Percentiles rank a stretch among this genome's conserved stretches.
phyloP scores from a whole-genome alignment of 1,140 invertebrate genomes.

The Diachasma alloeum region DNA sequence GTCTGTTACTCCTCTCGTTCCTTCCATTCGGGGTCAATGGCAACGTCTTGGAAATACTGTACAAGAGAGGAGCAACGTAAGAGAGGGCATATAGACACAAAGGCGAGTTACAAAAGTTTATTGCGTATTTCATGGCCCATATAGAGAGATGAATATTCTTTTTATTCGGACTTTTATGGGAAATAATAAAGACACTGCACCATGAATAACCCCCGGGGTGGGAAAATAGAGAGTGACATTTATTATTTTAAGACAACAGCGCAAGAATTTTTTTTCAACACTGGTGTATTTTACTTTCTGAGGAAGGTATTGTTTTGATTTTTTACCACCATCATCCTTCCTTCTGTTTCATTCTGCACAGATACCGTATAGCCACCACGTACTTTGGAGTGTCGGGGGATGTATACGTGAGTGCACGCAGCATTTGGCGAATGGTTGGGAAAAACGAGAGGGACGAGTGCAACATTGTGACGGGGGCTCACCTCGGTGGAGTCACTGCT shows the following conservation, averaged over 20 bases:
- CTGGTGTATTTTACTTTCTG: not conserved
- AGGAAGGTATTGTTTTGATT: not conserved
- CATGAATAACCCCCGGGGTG: not conserved
- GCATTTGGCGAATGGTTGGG: not conserved
- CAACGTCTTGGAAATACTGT: conserved; percentile 6
- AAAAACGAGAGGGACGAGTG: not conserved
- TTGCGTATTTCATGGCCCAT: not conserved
- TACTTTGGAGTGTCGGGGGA: not conserved
- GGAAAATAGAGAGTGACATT: not conserved
- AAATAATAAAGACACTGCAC: not conserved
- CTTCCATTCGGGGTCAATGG: conserved; percentile 29
- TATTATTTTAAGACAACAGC: not conserved
- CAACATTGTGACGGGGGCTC: not conserved
- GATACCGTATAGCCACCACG: not conserved
- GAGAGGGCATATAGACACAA: not conserved
- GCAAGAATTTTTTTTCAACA: not conserved
- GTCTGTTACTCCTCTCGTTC: conserved; percentile 1
- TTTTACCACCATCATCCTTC: not conserved
- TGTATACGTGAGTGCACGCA: not conserved
- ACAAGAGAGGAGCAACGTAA: not conserved
- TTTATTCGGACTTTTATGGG: not conserved
- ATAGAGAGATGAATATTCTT: not conserved
- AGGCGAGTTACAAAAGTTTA: not conserved
- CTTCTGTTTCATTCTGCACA: not conserved
- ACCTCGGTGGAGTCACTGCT: not conserved